A percentile compares a stretch with the other conserved stretches of the same genome.
These are phyloP conservation scores for Myxocyprinus asiaticus DNA, from an alignment of 2,113 vertebrate species.

Conservation along the genomic window DNA sequence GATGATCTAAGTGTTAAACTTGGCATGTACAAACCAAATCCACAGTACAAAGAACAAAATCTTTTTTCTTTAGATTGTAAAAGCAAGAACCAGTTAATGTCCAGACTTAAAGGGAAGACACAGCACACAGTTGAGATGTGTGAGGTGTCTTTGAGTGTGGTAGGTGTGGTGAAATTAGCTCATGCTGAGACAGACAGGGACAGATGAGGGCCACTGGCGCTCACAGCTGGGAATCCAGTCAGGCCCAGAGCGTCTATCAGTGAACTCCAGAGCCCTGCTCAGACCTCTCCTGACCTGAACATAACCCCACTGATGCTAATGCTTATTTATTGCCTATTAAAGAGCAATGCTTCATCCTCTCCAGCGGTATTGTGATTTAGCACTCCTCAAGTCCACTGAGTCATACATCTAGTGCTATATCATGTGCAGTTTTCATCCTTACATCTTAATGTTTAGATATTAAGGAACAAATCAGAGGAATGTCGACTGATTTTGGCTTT, in stretches of 20 bases:
- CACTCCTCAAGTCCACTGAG: slow-evolving; percentile 44
- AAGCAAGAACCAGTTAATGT: no score
- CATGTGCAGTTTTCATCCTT: not conserved
- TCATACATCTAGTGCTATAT: not conserved
- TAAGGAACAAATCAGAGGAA: no score
- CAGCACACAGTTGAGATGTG: no score
- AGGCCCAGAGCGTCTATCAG: slow-evolving; percentile 41
- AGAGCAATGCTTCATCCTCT: slow-evolving; percentile 52
- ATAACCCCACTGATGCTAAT: slow-evolving; percentile 60
- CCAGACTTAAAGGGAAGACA: no score
- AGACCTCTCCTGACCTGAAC: slow-evolving; percentile 53
- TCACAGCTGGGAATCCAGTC: slow-evolving; percentile 61
- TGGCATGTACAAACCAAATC: no score
- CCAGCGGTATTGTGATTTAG: slow-evolving; percentile 48
- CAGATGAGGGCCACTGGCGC: slow-evolving; percentile 47
- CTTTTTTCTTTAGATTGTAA: no score
- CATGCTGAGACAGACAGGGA: slow-evolving; percentile 52
- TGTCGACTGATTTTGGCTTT: no score
- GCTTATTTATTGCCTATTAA: slow-evolving; percentile 57
- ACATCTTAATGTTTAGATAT: no score
- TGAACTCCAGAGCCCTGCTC: slow-evolving; percentile 42
- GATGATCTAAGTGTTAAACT: no score
- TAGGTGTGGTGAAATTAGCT: slow-evolving; percentile 22
- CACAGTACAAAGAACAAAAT: no score
- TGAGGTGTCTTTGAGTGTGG: not conserved